These are phyloP conservation scores for Dicrurus megarhynchus DNA, from an alignment of 2,113 vertebrate genomes.

Conservation along the genomic window DNA sequence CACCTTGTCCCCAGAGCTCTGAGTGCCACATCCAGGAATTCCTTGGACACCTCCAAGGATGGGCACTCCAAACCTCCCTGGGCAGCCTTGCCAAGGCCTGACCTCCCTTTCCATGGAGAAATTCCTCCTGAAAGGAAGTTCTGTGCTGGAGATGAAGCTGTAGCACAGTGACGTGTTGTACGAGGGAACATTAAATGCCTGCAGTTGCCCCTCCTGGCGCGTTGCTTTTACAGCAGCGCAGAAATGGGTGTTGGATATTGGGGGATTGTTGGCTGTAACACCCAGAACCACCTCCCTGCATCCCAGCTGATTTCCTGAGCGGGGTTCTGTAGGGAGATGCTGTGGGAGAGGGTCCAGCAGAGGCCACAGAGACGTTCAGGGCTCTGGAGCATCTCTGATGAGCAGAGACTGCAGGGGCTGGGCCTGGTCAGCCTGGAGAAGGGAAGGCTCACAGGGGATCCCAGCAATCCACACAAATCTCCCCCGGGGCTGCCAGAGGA, in stretches of 20 bases:
- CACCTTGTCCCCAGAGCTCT: background rate
- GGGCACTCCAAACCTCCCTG: background rate
- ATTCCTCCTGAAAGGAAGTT: background rate
- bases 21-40: fast-evolving
- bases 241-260: fast-evolving
- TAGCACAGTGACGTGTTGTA: too few relatives aligned
- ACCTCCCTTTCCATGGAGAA: fast-evolving
- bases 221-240: fast-evolving
- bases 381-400: background rate
- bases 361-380: background rate
- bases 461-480: background rate
- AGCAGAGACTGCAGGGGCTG: background rate
- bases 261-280: too few relatives aligned
- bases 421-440: background rate
- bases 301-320: background rate
- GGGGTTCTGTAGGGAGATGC: fast-evolving
- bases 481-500: background rate
- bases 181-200: too few relatives aligned
- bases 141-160: background rate
- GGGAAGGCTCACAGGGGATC: background rate
- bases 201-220: background rate
- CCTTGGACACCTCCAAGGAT: background rate
- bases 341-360: background rate
- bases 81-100: background rate
- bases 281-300: fast-evolving